Conservation (phyloP, 2,113 vertebrate genomes). For the Rynchops niger region DNA sequence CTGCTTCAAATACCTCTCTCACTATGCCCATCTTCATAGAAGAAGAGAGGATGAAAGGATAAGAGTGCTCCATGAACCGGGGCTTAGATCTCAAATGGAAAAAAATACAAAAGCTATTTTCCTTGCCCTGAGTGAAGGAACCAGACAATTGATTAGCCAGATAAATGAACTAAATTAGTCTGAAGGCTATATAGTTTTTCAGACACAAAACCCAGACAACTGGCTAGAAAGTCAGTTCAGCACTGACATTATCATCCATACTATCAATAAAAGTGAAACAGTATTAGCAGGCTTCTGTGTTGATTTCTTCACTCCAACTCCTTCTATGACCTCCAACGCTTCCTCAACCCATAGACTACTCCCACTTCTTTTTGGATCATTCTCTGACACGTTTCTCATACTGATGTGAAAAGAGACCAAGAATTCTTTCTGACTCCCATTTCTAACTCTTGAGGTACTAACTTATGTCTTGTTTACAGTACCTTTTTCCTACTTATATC, state of each 20-base stretch:
- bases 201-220: not conserved
- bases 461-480: not conserved
- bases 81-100: not conserved
- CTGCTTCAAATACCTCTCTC: not conserved
- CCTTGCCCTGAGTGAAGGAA: not conserved
- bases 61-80: not conserved
- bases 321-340: not conserved
- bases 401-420: not conserved
- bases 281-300: not conserved
- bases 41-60: not conserved
- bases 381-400: not conserved
- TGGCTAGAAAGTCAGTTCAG: not conserved
- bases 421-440: not conserved
- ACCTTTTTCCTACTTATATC: not conserved
- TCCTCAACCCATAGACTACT: not conserved
- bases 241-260: not conserved
- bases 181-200: not conserved
- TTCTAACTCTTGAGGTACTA: not conserved
- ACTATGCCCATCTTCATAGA: not conserved
- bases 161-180: not conserved
- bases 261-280: not conserved
- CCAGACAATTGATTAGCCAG: not conserved
- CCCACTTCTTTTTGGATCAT: not conserved
- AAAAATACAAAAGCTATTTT: not conserved
- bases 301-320: not conserved